Evolutionary conservation across 2,797 vertebrate species (phyloP), one percentile per base, ranked within the genome.

Genomic region (Acipenser oxyrinchus): DNA sequence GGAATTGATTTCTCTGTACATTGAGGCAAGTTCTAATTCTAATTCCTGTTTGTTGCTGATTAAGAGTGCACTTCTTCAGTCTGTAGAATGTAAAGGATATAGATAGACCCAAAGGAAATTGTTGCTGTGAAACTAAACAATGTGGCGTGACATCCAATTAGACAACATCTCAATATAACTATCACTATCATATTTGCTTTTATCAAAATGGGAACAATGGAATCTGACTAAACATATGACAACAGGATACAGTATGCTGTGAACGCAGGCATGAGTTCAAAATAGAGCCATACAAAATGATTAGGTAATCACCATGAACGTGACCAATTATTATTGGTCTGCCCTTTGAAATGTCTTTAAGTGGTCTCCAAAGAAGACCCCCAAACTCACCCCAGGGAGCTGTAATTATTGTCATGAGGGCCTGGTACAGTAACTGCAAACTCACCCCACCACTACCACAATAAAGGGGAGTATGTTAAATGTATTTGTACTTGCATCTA

Each of bases 1-100:
- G 72, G 59, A 76, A 78, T 78, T 73, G 77, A 79, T 81, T 78
- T 79, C 75, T 73, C 73, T 65, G 67, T 69, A 70, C 68, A 75
- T 71, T 48, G 60, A 69, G 61, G 60, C 67, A 51, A n/a, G 65
- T 18, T 71, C 66, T 73, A 63, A 61, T 67, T 69, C 69, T 69
- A 72, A 60, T 66, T 53, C 66, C 66, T 73, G 52, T 13, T 37
- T 70, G 67, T 71, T 72, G 51, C 60, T 49, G 10, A 57, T 57
- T 13, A 51, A 49, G 6, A 53, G 48, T 61, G 51, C 50, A n/a
- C n/a, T 59, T 66, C 49, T 58, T 66, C 48, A 66, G 48, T 49
- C 55, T 58, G 12, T n/a, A 10, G 9, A 10, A 10, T 58, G 9
- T n/a, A n/a, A 58, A 11, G 8, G 12, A 58, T n/a, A 58, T n/a